Evolutionary conservation across 2,888 invertebrate species (phyloP).

Genomic region (Polymixis flavicincta): DNA sequence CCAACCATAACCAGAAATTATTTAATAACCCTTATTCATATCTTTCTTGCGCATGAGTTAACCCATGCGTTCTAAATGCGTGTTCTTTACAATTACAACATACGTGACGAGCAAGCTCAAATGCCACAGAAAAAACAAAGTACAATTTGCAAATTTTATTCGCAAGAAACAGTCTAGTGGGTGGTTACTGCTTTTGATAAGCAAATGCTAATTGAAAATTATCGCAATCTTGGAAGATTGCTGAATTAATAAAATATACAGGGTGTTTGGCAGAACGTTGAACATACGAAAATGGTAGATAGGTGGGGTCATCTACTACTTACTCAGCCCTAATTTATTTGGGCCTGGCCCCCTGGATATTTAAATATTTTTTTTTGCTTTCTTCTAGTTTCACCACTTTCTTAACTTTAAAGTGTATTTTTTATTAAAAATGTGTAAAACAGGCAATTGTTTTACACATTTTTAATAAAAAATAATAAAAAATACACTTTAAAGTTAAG

Average conservation of each 20-base stretch:
- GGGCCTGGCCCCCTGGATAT: too few relatives aligned
- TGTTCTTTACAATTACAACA: constrained; percentile 6
- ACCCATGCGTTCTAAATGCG: neutral
- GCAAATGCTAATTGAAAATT: constrained; percentile 4
- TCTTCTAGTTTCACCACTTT: too few relatives aligned
- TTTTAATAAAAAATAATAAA: too few relatives aligned
- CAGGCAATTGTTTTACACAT: too few relatives aligned
- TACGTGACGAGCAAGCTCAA: neutral
- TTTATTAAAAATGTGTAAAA: too few relatives aligned
- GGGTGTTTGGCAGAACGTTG: too few relatives aligned
- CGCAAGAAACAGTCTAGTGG: constrained; percentile 13
- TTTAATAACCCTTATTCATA: constrained; percentile 20
- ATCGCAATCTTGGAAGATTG: neutral
- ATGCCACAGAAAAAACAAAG: constrained; percentile 2
- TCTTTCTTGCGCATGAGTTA: neutral
- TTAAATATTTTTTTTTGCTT: too few relatives aligned
- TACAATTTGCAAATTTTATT: neutral
- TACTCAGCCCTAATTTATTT: too few relatives aligned
- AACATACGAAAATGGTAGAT: too few relatives aligned
- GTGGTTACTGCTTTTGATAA: constrained; percentile 22
- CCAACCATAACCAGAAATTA: constrained; percentile 4
- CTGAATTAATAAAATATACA: constrained; percentile 7
- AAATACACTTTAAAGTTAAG: too few relatives aligned
- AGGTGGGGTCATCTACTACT: too few relatives aligned
- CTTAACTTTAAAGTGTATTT: too few relatives aligned